phyloP scores from a whole-genome alignment of 1,140 invertebrate genomes.

The Rhopalosiphum maidis region DNA sequence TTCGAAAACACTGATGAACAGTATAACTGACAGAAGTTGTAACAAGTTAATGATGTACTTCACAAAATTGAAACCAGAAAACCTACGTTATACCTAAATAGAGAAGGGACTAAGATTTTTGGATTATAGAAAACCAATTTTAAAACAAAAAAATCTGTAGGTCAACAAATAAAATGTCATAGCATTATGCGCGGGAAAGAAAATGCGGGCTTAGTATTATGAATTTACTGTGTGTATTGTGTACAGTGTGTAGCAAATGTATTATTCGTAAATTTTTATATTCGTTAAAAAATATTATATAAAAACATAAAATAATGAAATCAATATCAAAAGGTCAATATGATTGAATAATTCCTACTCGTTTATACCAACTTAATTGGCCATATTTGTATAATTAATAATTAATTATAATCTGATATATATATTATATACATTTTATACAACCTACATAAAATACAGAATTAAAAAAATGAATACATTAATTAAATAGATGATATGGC shows the following conservation, averaged over 20 bases:
- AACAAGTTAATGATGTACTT: not conserved
- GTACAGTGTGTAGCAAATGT: not conserved
- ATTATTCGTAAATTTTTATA: not conserved
- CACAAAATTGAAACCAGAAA: not conserved
- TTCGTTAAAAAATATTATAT: not conserved
- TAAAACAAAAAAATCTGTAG: not conserved
- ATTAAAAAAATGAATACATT: not conserved
- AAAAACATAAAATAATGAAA: not conserved
- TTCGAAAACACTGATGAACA: not conserved
- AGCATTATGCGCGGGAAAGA: not conserved
- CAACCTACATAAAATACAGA: not conserved
- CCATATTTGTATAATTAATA: not conserved
- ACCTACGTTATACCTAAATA: not conserved
- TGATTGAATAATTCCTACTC: not conserved
- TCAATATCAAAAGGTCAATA: not conserved
- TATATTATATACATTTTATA: not conserved
- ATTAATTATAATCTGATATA: no score
- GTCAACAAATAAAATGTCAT: not conserved
- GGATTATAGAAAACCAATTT: not conserved
- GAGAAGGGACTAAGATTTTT: not conserved
- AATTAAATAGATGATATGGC: not conserved
- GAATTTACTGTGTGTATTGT: not conserved
- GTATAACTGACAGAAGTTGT: not conserved
- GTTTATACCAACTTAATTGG: not conserved
- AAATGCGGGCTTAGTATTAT: not conserved